Percentiles rank a stretch among this genome's conserved stretches.
Conservation (phyloP, 2,113 vertebrate genomes). For the Anguilla japonica region DNA sequence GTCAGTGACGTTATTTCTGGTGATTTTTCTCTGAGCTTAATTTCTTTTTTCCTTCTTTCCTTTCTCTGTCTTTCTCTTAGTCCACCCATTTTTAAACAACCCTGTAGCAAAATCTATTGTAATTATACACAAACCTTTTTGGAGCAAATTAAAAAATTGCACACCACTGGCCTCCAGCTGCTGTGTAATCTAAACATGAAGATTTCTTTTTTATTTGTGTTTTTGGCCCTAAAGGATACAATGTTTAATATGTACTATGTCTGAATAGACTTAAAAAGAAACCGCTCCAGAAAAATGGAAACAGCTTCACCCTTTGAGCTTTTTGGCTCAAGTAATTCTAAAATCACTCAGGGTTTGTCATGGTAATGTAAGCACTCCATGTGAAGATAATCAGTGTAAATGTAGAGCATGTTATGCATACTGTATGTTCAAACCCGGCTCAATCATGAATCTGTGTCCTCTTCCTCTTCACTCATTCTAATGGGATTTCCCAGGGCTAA, state of each 20-base stretch:
- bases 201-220: neutral
- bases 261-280: conserved; percentile 7
- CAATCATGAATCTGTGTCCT: neutral
- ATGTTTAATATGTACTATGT: conserved; percentile 22
- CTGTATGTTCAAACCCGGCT: neutral
- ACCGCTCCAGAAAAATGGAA: neutral
- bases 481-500: conserved; percentile 4
- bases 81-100: conserved; percentile 7
- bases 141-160: conserved; percentile 6
- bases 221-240: conserved; percentile 15
- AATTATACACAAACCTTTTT: conserved; percentile 17
- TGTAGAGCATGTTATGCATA: neutral
- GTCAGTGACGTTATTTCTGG: neutral
- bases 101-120: neutral
- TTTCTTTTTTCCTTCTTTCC: neutral
- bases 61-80: neutral
- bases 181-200: neutral
- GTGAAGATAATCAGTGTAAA: conserved; percentile 8
- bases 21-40: neutral
- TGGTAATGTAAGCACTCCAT: neutral
- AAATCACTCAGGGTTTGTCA: conserved; percentile 8
- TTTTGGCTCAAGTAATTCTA: conserved; percentile 8
- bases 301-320: conserved; percentile 3
- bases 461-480: neutral
- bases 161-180: conserved; percentile 11